phyloP scores from a whole-genome alignment of 2,888 invertebrate genomes.

The Gibbula magus region DNA sequence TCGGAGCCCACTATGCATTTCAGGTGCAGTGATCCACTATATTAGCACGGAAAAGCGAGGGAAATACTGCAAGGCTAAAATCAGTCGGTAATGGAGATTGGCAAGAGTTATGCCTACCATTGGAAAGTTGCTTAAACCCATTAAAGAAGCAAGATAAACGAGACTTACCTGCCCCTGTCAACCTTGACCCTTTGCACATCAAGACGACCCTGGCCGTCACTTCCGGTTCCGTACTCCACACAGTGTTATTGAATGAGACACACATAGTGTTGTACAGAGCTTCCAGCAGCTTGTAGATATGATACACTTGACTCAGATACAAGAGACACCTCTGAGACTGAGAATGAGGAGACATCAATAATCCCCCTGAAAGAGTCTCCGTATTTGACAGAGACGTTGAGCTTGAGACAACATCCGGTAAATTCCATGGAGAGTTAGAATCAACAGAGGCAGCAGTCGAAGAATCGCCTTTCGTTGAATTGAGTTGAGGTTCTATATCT shows the following conservation, averaged over 20 bases:
- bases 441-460: neutral
- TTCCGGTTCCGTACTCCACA: neutral
- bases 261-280: neutral
- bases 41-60: too few species aligned
- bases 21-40: too few species aligned
- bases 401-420: neutral
- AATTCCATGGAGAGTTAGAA: neutral
- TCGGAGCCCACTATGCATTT: too few species aligned
- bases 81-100: too few species aligned
- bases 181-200: neutral
- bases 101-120: too few species aligned
- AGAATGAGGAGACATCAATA: neutral
- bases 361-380: neutral
- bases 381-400: neutral
- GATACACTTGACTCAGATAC: neutral
- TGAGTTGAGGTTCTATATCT: neutral
- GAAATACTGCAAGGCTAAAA: too few species aligned
- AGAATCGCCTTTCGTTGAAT: neutral
- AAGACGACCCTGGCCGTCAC: neutral
- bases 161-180: constrained; percentile 3
- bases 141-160: neutral
- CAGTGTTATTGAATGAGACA: neutral
- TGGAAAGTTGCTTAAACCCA: neutral
- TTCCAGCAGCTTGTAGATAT: neutral
- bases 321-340: neutral